A percentile compares a stretch with the other conserved stretches of the same genome.
phyloP scores from a whole-genome alignment of 2,797 vertebrate genomes.

The Pyrocephalus nanus region DNA sequence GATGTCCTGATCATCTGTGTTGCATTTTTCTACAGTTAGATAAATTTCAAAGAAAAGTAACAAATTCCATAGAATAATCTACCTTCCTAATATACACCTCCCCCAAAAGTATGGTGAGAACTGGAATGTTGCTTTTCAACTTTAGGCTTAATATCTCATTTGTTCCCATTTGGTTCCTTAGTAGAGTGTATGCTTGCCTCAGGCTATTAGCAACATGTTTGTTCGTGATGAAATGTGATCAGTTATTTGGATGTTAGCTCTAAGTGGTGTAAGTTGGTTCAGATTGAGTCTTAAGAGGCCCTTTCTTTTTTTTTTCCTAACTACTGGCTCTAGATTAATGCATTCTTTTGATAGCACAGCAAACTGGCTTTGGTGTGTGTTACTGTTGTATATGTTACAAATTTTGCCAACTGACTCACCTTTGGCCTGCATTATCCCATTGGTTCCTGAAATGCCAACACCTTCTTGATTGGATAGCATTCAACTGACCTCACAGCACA shows the following conservation, averaged over 20 bases:
- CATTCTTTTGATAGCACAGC: background rate
- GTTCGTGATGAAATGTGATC: constrained; percentile 34
- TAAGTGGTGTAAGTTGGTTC: constrained; percentile 9
- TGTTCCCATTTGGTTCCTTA: constrained; percentile 7
- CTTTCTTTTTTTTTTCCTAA: background rate
- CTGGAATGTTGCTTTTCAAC: constrained; percentile 49
- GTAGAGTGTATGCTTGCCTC: background rate
- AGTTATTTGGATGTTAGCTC: constrained; percentile 23
- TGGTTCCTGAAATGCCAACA: background rate
- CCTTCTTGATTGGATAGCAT: background rate
- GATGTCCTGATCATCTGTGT: background rate
- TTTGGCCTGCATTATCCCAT: background rate
- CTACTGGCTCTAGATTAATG: background rate
- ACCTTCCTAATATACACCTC: background rate
- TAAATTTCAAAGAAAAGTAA: background rate
- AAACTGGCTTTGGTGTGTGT: background rate
- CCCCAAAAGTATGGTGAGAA: background rate
- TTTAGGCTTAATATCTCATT: constrained; percentile 33
- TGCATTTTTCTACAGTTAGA: background rate
- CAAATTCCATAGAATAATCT: background rate
- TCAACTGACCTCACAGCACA: background rate
- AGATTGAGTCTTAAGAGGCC: background rate
- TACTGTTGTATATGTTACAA: background rate
- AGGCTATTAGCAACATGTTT: constrained; percentile 34
- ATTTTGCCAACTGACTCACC: background rate